Conservation (phyloP, 2,888 invertebrate species). For the Platypus cylindrus region DNA sequence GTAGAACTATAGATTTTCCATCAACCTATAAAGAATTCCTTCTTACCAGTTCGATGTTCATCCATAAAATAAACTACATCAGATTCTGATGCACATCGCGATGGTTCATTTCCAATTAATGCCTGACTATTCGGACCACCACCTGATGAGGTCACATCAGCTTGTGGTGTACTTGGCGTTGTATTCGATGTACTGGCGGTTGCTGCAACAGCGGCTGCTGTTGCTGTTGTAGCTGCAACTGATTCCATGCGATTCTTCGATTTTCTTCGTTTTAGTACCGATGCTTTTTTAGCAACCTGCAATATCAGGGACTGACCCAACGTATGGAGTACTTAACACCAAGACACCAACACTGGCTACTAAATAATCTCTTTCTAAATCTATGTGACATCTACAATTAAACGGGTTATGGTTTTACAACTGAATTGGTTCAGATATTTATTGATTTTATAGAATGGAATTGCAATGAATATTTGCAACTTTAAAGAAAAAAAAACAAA, state of each 20-base stretch:
- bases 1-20: too few relatives aligned
- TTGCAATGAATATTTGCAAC: too few relatives aligned
- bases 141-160: too few relatives aligned
- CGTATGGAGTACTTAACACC: conserved; percentile 35
- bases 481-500: too few relatives aligned
- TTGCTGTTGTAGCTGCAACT: conserved; percentile 22
- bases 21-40: too few relatives aligned
- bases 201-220: conserved; percentile 21
- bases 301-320: conserved; percentile 55
- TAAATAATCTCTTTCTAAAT: conserved; percentile 4
- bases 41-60: conserved; percentile 44
- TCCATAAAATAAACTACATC: conserved; percentile 55
- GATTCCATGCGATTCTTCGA: conserved; percentile 53
- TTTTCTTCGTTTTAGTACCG: conserved; percentile 56
- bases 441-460: too few relatives aligned
- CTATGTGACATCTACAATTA: not conserved
- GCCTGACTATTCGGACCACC: conserved; percentile 10
- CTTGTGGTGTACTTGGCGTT: conserved; percentile 22
- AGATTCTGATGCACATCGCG: conserved; percentile 43
- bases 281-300: conserved; percentile 63
- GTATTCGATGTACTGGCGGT: conserved; percentile 20
- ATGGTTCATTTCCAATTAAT: conserved; percentile 17
- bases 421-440: too few relatives aligned
- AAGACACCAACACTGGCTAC: conserved; percentile 35
- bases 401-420: conserved; percentile 2